Conservation (phyloP, 2,888 invertebrate genomes). For the Cryptocephalus primarius region DNA sequence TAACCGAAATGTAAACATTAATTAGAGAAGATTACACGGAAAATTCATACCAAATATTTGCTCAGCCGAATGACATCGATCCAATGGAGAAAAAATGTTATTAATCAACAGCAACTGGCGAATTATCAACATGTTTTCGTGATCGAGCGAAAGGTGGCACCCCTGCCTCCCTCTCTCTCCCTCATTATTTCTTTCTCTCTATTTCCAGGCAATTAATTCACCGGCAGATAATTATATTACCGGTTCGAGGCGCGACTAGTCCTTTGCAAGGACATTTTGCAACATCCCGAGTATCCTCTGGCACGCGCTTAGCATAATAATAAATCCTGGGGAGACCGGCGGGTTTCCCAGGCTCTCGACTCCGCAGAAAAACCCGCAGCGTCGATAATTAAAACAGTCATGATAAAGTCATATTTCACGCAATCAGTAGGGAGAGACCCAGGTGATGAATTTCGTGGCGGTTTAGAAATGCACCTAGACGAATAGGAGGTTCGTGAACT, state of each 20-base stretch:
- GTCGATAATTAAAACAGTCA: too few relatives aligned
- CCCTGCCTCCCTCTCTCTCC: too few relatives aligned
- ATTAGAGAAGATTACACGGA: constrained; percentile 14
- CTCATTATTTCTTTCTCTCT: too few relatives aligned
- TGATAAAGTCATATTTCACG: too few relatives aligned
- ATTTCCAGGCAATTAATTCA: constrained; percentile 24
- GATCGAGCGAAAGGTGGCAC: too few relatives aligned
- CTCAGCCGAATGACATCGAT: constrained; percentile 3
- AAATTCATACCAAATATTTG: constrained; percentile 12
- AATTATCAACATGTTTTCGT: constrained; percentile 4
- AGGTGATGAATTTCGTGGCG: too few relatives aligned
- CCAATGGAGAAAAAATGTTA: constrained; percentile 1
- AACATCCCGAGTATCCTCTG: background rate
- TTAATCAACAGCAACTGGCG: background rate
- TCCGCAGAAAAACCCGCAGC: too few relatives aligned
- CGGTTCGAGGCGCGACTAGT: constrained; percentile 19
- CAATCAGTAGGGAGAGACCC: too few relatives aligned
- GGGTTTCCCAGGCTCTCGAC: too few relatives aligned
- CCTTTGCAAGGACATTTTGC: constrained; percentile 6
- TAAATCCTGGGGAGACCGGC: background rate
- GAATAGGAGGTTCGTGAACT: too few relatives aligned
- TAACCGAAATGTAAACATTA: constrained; percentile 18
- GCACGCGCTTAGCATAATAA: background rate
- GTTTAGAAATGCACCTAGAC: too few relatives aligned
- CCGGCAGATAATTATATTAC: constrained; percentile 24